A percentile compares a stretch with the other conserved stretches of the same genome.
Evolutionary conservation across 1,140 invertebrate genomes (phyloP).

Genomic region (Andricus grossulariae): DNA sequence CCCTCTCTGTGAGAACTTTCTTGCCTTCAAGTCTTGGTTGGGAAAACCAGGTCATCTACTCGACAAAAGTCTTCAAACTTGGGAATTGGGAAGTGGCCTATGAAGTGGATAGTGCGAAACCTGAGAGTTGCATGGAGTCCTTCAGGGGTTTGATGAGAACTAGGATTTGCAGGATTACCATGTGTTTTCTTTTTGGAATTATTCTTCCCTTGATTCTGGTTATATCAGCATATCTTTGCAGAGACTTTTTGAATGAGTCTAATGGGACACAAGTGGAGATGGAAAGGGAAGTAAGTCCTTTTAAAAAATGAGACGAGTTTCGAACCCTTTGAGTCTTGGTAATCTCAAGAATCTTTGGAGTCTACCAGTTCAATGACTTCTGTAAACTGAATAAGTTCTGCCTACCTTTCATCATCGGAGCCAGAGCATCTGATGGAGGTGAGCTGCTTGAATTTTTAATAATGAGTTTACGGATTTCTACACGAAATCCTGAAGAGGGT

Average conservation of each 20-base stretch:
- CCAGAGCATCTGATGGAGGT: slow-evolving; percentile 37
- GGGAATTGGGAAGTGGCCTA: not conserved
- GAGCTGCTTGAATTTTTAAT: slow-evolving; percentile 38
- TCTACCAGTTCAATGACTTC: not conserved
- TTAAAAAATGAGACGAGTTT: not conserved
- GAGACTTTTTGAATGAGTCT: not conserved
- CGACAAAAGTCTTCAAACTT: not conserved
- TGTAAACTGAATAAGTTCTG: slow-evolving; percentile 44
- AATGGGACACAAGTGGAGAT: not conserved
- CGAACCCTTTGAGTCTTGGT: not conserved
- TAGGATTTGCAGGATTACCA: slow-evolving; percentile 31
- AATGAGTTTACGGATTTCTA: slow-evolving; percentile 37
- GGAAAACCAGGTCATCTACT: not conserved
- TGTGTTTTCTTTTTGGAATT: slow-evolving; percentile 39
- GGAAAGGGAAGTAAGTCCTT: not conserved
- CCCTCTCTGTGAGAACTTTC: not conserved
- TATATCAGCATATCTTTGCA: slow-evolving; percentile 2
- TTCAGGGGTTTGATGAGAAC: slow-evolving; percentile 28
- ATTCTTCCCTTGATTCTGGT: slow-evolving; percentile 44
- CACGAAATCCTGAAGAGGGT: not conserved
- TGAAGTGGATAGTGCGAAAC: not conserved
- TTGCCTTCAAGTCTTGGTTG: not conserved
- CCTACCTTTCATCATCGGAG: slow-evolving; percentile 54
- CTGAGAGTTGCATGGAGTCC: not conserved
- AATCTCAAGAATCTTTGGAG: not conserved